Base-by-base conservation (phyloP, 2,797 vertebrate genomes). In the Neosilurus mollespiculum region DNA sequence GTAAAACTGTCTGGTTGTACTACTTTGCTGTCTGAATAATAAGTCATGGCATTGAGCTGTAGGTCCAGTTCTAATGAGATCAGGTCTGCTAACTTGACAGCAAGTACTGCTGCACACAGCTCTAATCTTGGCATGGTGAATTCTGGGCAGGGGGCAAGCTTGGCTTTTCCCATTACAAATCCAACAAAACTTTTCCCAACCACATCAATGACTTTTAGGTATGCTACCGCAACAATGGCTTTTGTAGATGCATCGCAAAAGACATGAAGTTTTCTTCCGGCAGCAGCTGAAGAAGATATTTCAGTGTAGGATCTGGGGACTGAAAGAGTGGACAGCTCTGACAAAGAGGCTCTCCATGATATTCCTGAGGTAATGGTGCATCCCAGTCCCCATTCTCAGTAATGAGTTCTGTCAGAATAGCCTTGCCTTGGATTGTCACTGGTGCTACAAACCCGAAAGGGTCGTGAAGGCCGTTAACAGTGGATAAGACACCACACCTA, bases 331-430 rank as follows among this genome's bases (percentile, higher is more conserved):
- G 30, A n/a, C 1, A 87, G 61, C 2, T 86, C 78, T 56, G 10
- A 8, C 18, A 87, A 43, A 6, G 85, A 87, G 3, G 14, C 24
- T 82, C 61, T 85, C 83, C 86, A 84, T 18, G 34, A 58, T 0
- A 0, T 18, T 18, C 65, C 3, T 20, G 5, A 0, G 65, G 65
- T 18, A 66, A 7, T 34, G 65, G 65, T 8, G 65, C 5, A 16
- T 65, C 64, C n/a, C 24, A 30, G 7, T 67, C 65, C 2, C 65
- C 8, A 3, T 34, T 67, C 7, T 16, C 30, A 16, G 26, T 0
- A 18, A 18, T 66, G 15, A 34, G 65, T 18, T 66, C 65, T 18
- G 14, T 34, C 16, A 66, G 15, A 11, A 66, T 66, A 34, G 26
- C 15, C 15, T 37, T 66, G 26, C 65, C 65, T 66, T 66, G 14